A percentile compares a stretch with the other conserved stretches of the same genome.
These are phyloP conservation scores for Cyprinella venusta DNA, from an alignment of 2,797 vertebrate genomes.

Conservation along the genomic window DNA sequence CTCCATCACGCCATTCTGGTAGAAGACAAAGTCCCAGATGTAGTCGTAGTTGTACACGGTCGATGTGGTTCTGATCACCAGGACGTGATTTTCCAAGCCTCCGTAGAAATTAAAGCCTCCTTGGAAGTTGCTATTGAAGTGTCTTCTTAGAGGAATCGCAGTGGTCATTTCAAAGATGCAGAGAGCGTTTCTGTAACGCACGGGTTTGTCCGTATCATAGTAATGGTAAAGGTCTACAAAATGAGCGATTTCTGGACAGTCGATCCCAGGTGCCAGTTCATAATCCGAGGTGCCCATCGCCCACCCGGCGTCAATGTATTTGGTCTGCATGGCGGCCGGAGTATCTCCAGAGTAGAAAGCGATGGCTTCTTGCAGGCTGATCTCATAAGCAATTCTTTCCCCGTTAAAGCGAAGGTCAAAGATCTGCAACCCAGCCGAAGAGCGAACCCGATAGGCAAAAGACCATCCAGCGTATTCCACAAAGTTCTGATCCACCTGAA, in stretches of 20 bases:
- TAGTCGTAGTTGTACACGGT: conserved; percentile 98
- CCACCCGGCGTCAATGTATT: conserved; percentile 91
- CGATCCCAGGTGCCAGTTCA: conserved; percentile 87
- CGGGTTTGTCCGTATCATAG: conserved; percentile 83
- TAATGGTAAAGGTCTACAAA: conserved; percentile 87
- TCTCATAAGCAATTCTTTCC: conserved; percentile 88
- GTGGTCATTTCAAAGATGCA: conserved; percentile 94
- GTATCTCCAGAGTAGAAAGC: conserved; percentile 90
- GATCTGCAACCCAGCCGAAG: conserved; percentile 88
- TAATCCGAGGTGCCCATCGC: conserved; percentile 83
- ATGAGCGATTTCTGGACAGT: conserved; percentile 88
- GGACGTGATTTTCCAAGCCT: conserved; percentile 84
- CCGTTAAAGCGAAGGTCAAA: conserved; percentile 87
- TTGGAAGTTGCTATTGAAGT: conserved; percentile 84
- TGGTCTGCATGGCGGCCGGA: conserved; percentile 92
- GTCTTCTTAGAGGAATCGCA: conserved; percentile 85
- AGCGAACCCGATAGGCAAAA: conserved; percentile 85
- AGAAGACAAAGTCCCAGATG: conserved; percentile 93
- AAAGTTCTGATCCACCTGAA: conserved; percentile 77
- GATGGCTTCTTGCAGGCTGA: conserved; percentile 90
- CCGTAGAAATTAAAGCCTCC: conserved; percentile 88
- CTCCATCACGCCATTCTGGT: conserved; percentile 91
- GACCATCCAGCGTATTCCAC: conserved; percentile 91
- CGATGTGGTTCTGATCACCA: conserved; percentile 89
- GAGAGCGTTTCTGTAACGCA: conserved; percentile 78